Conservation (phyloP, 2,888 invertebrate genomes). For the Cerastis rubricosa region DNA sequence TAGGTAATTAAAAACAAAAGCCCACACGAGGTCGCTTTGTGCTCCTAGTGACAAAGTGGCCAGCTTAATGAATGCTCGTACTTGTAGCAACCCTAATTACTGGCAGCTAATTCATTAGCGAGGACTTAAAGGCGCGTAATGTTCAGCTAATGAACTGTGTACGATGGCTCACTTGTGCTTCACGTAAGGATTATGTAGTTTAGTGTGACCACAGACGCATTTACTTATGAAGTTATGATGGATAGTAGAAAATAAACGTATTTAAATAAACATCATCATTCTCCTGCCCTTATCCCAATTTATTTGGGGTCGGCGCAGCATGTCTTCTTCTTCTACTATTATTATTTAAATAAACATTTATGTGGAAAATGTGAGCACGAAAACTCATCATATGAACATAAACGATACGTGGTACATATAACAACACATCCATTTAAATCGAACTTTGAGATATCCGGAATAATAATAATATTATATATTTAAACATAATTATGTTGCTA, state of each 20-base stretch:
- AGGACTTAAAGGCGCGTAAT: constrained; percentile 28
- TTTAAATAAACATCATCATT: not conserved
- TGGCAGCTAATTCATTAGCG: constrained; percentile 46
- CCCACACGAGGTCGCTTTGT: not conserved
- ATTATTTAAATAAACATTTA: too few species aligned
- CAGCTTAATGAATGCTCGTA: not conserved
- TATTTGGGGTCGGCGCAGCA: too few species aligned
- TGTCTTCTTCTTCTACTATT: too few species aligned
- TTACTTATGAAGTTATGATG: not conserved
- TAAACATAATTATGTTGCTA: too few species aligned
- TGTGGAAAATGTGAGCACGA: too few species aligned
- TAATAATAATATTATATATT: too few species aligned
- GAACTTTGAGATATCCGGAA: too few species aligned
- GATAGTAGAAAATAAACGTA: not conserved
- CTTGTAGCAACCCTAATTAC: constrained; percentile 24
- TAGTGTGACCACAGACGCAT: too few species aligned
- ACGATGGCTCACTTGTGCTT: constrained; percentile 1
- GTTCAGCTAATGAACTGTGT: constrained; percentile 30
- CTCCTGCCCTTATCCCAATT: too few species aligned
- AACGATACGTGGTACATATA: too few species aligned
- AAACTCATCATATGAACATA: too few species aligned
- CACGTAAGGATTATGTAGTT: not conserved
- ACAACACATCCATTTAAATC: too few species aligned
- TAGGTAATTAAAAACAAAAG: constrained; percentile 14
- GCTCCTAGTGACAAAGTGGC: constrained; percentile 3